Percentiles rank a stretch among this genome's conserved stretches.
phyloP scores from a whole-genome alignment of 2,888 invertebrate genomes.

The Helobdella robusta region DNA sequence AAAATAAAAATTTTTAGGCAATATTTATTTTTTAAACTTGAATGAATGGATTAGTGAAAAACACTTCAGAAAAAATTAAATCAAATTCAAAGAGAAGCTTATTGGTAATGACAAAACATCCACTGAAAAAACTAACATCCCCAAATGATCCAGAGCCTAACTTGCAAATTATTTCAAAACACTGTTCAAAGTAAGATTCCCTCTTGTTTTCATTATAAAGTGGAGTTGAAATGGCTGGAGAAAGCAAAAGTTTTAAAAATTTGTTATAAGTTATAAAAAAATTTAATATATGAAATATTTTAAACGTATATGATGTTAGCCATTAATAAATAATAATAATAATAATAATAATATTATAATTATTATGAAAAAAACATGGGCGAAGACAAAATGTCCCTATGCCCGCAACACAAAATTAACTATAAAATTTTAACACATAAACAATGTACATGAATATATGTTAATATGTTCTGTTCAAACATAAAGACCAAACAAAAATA shows the following conservation, averaged over 20 bases:
- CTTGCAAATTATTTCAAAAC: conserved; percentile 57
- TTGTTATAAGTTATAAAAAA: not conserved
- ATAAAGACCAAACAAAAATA: too few relatives aligned
- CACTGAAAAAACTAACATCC: conserved; percentile 48
- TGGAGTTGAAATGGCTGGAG: conserved; percentile 41
- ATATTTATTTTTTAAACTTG: not conserved
- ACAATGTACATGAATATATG: too few relatives aligned
- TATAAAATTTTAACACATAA: too few relatives aligned
- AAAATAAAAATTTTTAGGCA: conserved; percentile 2
- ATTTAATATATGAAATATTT: not conserved
- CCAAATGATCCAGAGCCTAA: conserved; percentile 70
- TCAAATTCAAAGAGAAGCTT: not conserved
- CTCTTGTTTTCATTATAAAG: conserved; percentile 47
- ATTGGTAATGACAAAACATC: not conserved
- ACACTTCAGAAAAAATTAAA: not conserved
- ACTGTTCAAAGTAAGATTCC: conserved; percentile 61
- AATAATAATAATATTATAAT: too few relatives aligned
- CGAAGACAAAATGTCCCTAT: too few relatives aligned
- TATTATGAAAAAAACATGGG: too few relatives aligned
- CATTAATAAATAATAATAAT: too few relatives aligned
- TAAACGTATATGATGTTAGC: too few relatives aligned
- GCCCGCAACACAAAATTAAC: too few relatives aligned
- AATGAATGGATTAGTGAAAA: not conserved
- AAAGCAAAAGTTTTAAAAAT: not conserved
- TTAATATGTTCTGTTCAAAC: too few relatives aligned